phyloP scores from a whole-genome alignment of 1,140 invertebrate genomes.

The Heterodera schachtii region DNA sequence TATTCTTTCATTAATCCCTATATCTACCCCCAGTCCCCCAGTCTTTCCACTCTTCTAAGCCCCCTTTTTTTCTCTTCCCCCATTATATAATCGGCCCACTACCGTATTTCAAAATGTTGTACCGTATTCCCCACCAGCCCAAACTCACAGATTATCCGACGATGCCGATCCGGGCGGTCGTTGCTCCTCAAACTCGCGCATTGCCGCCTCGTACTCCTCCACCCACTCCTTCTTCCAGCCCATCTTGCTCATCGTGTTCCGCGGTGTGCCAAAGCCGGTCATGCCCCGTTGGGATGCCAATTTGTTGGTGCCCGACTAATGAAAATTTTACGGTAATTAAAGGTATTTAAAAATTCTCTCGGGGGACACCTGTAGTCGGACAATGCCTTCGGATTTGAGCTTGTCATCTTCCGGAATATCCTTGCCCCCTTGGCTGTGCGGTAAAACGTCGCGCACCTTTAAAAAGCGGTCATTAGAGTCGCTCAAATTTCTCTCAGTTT shows the following conservation, averaged over 20 bases:
- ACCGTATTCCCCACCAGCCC: too few relatives aligned
- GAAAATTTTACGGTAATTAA: conserved; percentile 39
- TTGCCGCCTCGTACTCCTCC: conserved; percentile 62
- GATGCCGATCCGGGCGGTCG: conserved; percentile 61
- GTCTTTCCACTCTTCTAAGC: too few relatives aligned
- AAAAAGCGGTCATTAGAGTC: neutral
- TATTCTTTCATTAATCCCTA: too few relatives aligned
- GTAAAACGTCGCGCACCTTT: conserved; percentile 64
- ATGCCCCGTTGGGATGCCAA: conserved; percentile 62
- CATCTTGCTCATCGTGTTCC: conserved; percentile 54
- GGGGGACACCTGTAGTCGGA: conserved; percentile 31
- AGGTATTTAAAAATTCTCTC: neutral
- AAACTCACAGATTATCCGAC: conserved; percentile 45
- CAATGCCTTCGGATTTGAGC: conserved; percentile 58
- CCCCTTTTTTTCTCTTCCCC: too few relatives aligned
- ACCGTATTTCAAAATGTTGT: too few relatives aligned
- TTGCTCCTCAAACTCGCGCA: conserved; percentile 65
- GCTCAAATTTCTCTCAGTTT: too few relatives aligned
- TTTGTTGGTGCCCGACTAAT: conserved; percentile 62
- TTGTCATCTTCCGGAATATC: conserved; percentile 63
- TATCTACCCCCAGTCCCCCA: too few relatives aligned
- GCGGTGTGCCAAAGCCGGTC: conserved; percentile 65
- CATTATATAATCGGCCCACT: too few relatives aligned
- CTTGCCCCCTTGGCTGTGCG: conserved; percentile 60
- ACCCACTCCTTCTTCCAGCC: conserved; percentile 66